Evolutionary conservation across 1,140 invertebrate genomes (phyloP), one percentile per base, ranked within the genome.

Genomic region (Nylanderia fulva): DNA sequence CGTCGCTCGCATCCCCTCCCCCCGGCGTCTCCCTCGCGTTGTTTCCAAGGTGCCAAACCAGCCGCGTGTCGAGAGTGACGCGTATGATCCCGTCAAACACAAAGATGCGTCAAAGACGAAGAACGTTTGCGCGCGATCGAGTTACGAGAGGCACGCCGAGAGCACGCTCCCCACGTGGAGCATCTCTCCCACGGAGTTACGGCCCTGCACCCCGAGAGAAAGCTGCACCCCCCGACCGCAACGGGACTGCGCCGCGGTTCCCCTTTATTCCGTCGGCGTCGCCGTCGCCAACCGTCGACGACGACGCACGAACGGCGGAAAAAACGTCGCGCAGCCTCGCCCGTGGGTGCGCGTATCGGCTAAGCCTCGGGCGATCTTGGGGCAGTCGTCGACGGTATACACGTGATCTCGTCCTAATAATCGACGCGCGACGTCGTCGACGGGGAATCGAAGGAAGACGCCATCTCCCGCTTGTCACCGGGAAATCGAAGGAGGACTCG

Each of bases 221-320:
- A 90, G 85, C 74, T 85, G 82, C 89, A 91, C 86, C 88, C 88
- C 90, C 84, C 88, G 74, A 91, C 90, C 90, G 86, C 90, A 91
- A 86, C 90, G 83, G 89, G 84, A 89, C 86, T 90, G 90, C 90
- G 89, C 84, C 90, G 88, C 88, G 85, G 90, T 91, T 91, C 87
- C 90, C 84, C 88, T 91, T 91, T 91, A 86, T 80, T 85, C 88
- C 90, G 82, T 84, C 80, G 86, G 84, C 69, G 74, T 64, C 63
- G 60, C 39, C 56, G 54, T 45, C 63, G 56, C 72, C 68, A 64
- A 85, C 88, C 69, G 64, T 56, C 74, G 85, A 15, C 90, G 88
- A 87, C 84, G n/a, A n/a, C n/a, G n/a, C n/a, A n/a, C n/a, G 86
- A 76, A 58, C 66, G 61, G 33, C 58, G 69, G 69, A 88, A 88